Evolutionary conservation across 1,140 invertebrate species (phyloP), one percentile per base, ranked within the genome.

Genomic region (Laodelphax striatellus): DNA sequence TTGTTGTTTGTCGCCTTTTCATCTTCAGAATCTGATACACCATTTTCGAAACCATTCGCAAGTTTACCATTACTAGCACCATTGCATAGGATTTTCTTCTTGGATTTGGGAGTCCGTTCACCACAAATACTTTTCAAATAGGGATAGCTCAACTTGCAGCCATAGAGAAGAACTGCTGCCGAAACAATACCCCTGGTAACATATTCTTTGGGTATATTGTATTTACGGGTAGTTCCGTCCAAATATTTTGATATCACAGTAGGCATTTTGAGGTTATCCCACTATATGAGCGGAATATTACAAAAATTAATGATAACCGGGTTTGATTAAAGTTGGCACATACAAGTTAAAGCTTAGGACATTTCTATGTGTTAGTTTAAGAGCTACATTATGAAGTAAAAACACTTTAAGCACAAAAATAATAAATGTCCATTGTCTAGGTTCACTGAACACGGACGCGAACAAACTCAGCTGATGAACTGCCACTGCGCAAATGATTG

Each of bases 171-270:
- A 9, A 77, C 73, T n/a, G 72, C 73, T 67, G 72, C 59, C 66
- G 79, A 71, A 68, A 80, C 58, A 70, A 84, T 77, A 4, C 80
- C 80, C 50, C 76, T 71, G 2, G 81, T 80, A 55, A 84, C 69
- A 41, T 75, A 76, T 64, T 83, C 77, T 55, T 80, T 72, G 41
- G 71, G 73, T 44, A 80, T 72, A 46, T 78, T 77, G 67, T 77
- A 80, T 63, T 76, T 79, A 28, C 71, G 65, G 16, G 82, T 77
- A 16, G 80, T 74, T 41, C 75, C 75, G 65, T 80, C 76, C 46
- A 84, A 68, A 63, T 83, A 77, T 71, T 86, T 87, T 5, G 85
- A 86, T 62, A 87, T 76, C 31, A 85, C 81, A 63, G 80, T 75
- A 58, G 81, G 80, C 81, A 82, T 84, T 62, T 60, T 60, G 59